A percentile compares a stretch with the other conserved stretches of the same genome.
Conservation (phyloP, 2,797 vertebrate species). For the Anniella stebbinsi region DNA sequence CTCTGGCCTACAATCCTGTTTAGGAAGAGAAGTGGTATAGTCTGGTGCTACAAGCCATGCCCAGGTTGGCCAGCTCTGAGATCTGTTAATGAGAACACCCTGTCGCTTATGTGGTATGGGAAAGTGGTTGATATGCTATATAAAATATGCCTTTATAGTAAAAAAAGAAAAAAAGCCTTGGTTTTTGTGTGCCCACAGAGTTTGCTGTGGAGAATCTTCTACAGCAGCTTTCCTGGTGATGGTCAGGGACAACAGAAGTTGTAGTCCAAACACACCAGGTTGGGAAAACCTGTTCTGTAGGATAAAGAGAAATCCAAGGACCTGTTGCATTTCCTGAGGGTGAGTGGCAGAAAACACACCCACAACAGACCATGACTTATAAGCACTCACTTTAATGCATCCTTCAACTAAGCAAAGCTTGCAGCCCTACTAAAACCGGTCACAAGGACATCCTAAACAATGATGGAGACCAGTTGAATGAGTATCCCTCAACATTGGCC, state of each 20-base stretch:
- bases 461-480: background rate
- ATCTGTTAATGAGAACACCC: background rate
- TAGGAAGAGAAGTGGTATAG: background rate
- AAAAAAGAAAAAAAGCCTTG: too few species aligned
- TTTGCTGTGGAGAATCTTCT: background rate
- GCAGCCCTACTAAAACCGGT: background rate
- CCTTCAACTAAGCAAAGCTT: background rate
- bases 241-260: too few species aligned
- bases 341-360: background rate
- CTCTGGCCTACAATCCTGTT: background rate
- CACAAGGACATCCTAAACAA: background rate
- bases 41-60: background rate
- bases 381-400: background rate
- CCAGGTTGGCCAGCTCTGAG: background rate
- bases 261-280: too few species aligned
- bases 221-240: too few species aligned
- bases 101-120: background rate
- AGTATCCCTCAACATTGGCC: background rate
- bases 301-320: too few species aligned
- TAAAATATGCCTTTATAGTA: background rate
- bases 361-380: background rate
- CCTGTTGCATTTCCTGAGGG: background rate
- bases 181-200: too few species aligned
- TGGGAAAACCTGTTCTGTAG: too few species aligned
- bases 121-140: background rate